Conservation (phyloP, 2,797 vertebrate genomes). For the Coluber constrictor region DNA sequence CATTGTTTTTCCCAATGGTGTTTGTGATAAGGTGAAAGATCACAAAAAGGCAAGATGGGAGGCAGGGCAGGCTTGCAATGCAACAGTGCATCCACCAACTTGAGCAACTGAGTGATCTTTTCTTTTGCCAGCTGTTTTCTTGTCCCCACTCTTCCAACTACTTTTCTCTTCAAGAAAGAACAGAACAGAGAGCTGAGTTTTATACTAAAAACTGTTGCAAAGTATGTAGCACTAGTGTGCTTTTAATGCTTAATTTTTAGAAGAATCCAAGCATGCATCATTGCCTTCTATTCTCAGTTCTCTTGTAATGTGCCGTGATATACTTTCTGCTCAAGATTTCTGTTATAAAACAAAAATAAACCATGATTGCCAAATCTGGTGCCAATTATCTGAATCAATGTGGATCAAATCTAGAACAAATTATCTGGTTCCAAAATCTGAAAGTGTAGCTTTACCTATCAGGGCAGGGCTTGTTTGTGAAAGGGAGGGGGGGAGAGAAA, state of each 20-base stretch:
- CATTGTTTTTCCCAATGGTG: not conserved
- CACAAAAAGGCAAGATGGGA: not conserved
- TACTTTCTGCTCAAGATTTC: not conserved
- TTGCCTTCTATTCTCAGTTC: not conserved
- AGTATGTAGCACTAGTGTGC: not conserved
- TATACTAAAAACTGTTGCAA: not conserved
- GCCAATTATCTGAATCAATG: not conserved
- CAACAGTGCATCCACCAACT: not conserved
- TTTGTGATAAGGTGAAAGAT: not conserved
- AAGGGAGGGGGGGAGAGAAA: not conserved
- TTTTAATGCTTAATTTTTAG: not conserved
- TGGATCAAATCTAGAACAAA: not conserved
- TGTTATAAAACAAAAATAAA: not conserved
- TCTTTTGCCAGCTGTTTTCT: not conserved
- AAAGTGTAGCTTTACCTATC: not conserved
- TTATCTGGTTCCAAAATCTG: not conserved
- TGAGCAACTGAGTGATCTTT: not conserved
- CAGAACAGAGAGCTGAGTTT: not conserved
- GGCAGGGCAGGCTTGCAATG: not conserved
- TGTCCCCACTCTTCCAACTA: not conserved
- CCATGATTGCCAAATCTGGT: not conserved
- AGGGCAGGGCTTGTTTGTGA: not conserved
- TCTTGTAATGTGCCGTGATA: not conserved
- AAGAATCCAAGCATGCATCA: not conserved
- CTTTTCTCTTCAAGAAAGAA: not conserved